These are phyloP conservation scores for Siphlonurus alternatus DNA, from an alignment of 2,888 invertebrate genomes.

Conservation along the genomic window DNA sequence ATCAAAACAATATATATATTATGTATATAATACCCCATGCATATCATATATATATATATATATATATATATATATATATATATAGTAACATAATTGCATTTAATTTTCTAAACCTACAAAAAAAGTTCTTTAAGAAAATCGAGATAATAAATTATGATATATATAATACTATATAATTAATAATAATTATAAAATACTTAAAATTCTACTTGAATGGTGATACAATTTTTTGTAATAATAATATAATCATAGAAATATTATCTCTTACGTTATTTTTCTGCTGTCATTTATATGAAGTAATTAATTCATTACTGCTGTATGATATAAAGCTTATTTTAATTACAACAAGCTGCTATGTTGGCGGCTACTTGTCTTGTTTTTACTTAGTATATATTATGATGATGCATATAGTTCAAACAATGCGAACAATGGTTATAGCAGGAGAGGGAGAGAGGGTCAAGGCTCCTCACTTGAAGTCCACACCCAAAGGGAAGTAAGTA, in stretches of 20 bases:
- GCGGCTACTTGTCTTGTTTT: neutral
- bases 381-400: neutral
- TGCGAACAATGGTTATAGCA: neutral
- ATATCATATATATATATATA: neutral
- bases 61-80: neutral
- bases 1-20: no score
- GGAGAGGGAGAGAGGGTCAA: neutral
- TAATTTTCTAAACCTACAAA: no score
- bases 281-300: neutral
- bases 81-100: neutral
- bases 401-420: neutral
- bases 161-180: no score
- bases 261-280: no score
- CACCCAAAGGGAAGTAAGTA: neutral
- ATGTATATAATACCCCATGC: no score
- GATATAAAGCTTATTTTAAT: neutral
- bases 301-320: neutral
- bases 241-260: no score
- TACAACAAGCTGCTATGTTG: neutral
- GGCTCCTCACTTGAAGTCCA: neutral
- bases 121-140: no score
- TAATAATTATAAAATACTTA: no score
- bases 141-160: no score
- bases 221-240: no score
- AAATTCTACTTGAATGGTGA: no score